A percentile compares a stretch with the other conserved stretches of the same genome.
These are phyloP conservation scores for Thripadectes ignobilis DNA, from an alignment of 2,797 vertebrate genomes.

Conservation along the genomic window DNA sequence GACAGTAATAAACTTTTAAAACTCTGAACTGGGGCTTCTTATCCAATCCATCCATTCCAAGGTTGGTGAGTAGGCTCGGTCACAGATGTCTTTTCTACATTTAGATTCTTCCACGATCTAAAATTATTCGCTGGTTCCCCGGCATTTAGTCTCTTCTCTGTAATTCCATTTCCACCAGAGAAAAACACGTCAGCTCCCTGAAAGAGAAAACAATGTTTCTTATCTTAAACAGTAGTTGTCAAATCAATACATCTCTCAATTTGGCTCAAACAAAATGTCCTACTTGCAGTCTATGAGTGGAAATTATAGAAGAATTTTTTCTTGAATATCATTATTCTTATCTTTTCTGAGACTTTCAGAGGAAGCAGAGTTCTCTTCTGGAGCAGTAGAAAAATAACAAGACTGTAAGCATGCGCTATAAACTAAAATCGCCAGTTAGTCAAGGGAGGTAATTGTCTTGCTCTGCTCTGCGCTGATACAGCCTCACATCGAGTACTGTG, in stretches of 20 bases:
- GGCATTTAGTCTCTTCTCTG: constrained; percentile 34
- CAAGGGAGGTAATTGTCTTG: not conserved
- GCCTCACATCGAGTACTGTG: not conserved
- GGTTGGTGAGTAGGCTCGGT: too few species aligned
- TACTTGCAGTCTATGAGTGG: constrained; percentile 32
- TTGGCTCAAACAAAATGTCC: constrained; percentile 4
- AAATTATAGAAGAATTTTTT: constrained; percentile 9
- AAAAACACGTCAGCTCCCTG: not conserved
- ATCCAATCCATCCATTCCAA: too few species aligned
- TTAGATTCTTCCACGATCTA: too few species aligned
- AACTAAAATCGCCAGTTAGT: not conserved
- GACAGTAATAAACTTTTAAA: too few species aligned
- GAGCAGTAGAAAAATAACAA: not conserved
- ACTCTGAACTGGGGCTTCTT: too few species aligned
- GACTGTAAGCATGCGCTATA: not conserved
- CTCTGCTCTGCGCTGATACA: not conserved
- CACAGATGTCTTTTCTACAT: too few species aligned
- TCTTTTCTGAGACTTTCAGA: not conserved
- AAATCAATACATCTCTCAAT: constrained; percentile 49
- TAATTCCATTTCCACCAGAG: constrained; percentile 64
- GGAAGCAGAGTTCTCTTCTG: not conserved
- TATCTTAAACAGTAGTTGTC: constrained; percentile 34
- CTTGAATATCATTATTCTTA: not conserved
- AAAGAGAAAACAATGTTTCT: constrained; percentile 14
- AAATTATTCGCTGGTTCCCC: too few species aligned